Evolutionary conservation across 35 echinoderm and acorn worm species (phyloP), one percentile per base, ranked within the genome.

Genomic region (Diadema setosum): DNA sequence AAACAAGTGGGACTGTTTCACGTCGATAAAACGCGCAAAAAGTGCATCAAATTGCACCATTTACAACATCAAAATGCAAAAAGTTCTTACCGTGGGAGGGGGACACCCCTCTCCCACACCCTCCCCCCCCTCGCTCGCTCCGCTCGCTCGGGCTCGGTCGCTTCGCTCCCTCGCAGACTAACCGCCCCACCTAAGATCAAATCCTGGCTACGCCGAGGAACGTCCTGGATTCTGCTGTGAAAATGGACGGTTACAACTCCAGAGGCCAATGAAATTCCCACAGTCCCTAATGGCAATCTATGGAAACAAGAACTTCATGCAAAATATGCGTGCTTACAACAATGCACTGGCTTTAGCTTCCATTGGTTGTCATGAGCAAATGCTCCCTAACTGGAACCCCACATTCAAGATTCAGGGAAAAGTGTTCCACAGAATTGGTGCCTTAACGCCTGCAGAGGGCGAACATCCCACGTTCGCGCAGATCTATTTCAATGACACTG

Each of bases 311-410:
- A 50, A 50, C 46, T 50, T 50, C 18, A 7, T 50, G 7, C 46
- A 59, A 60, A 37, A 85, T n/a, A 85, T 85, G 14, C 56, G 82
- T 33, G 17, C 21, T 2, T 85, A 85, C 82, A 85, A 85, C 56
- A 85, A 57, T 35, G 46, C 82, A 14, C 37, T 85, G 2, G 35
- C 82, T 17, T 58, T 85, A 31, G 50, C 82, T 31, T 85, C 82
- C 12, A 58, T 85, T 21, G 82, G 82, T 31, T 57, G 45, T 31
- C 48, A 85, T 31, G 49, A 59, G 56, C 45, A 59, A 31, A n/a
- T 26, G n/a, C 4, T 57, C 27, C 82, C 45, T 39, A 44, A 57
- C 21, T 57, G 82, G 45, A 57, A 30, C 7, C 49, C 45, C 27
- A 59, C 45, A 39, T 85, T 85, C 50, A 3, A 57, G 27, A 85